phyloP scores from a whole-genome alignment of 2,113 vertebrate genomes.

The Nerophis lumbriciformis region DNA sequence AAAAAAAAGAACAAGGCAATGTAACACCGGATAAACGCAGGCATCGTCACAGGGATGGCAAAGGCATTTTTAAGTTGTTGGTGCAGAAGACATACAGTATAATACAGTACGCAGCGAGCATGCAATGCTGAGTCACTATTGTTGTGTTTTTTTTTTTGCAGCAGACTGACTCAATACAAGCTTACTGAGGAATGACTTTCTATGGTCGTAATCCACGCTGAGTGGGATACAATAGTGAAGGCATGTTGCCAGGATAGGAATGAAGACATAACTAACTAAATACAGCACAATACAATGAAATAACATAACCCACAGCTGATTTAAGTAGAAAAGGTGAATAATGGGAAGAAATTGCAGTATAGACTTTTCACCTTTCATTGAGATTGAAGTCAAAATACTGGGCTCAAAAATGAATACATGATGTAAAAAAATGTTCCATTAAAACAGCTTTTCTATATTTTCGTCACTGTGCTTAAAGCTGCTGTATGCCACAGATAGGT shows the following conservation, averaged over 20 bases:
- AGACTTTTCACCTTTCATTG: constrained; percentile 12
- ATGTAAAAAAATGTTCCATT: constrained; percentile 2
- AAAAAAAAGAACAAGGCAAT: constrained; percentile 45
- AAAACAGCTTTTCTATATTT: constrained; percentile 25
- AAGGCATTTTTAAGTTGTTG: constrained; percentile 30
- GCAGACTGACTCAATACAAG: constrained; percentile 2
- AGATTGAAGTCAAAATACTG: constrained; percentile 17
- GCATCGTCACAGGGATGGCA: constrained; percentile 32
- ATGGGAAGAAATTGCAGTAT: constrained; percentile 49
- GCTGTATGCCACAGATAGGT: too few species aligned
- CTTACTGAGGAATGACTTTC: constrained; percentile 25
- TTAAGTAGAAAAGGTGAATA: constrained; percentile 34
- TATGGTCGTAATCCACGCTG: constrained; percentile 28
- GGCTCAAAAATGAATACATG: constrained; percentile 18
- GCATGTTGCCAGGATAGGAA: constrained; percentile 28
- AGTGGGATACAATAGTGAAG: constrained; percentile 28
- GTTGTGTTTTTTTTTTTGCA: constrained; percentile 23
- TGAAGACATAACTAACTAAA: constrained; percentile 22
- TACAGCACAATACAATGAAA: constrained; percentile 39
- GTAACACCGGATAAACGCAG: constrained; percentile 38
- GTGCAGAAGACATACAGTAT: constrained; percentile 1
- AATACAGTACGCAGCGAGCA: constrained; percentile 44
- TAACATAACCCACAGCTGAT: constrained; percentile 28
- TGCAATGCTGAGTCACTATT: constrained; percentile 40
- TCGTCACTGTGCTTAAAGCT: constrained; percentile 29